Evolutionary conservation across 2,113 vertebrate species (phyloP).

Genomic region (Chloropsis cyanopogon): DNA sequence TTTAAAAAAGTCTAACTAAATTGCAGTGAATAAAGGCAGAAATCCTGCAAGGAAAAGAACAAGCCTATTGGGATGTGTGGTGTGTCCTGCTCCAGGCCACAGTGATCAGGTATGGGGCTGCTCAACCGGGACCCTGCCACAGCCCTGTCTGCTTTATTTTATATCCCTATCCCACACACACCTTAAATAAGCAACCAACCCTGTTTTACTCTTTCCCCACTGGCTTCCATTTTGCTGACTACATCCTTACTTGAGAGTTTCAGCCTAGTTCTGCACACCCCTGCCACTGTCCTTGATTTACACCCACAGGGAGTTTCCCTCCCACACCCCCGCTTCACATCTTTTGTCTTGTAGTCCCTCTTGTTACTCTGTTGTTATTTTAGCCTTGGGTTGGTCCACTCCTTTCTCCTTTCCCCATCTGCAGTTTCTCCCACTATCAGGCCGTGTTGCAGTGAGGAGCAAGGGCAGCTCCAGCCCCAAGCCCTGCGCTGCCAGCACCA

Average conservation of each 20-base stretch:
- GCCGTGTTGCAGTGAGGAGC: fast-evolving
- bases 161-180: not conserved
- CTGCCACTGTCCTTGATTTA: not conserved
- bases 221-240: not conserved
- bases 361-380: not conserved
- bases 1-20: not conserved
- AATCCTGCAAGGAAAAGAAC: not conserved
- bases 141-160: not conserved
- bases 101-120: not conserved
- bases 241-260: not conserved
- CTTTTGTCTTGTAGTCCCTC: not conserved
- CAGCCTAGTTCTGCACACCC: not conserved
- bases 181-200: not conserved
- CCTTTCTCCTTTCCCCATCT: not conserved
- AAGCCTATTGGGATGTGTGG: not conserved
- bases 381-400: not conserved
- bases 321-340: not conserved
- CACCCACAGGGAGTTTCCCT: not conserved
- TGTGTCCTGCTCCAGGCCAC: not conserved
- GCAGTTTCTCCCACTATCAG: not conserved
- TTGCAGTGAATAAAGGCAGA: not conserved
- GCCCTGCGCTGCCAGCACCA: not conserved
- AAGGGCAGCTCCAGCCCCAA: not conserved
- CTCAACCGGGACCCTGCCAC: not conserved
- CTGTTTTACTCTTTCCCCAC: not conserved